phyloP scores from a whole-genome alignment of 2,888 invertebrate genomes.

The Sericinus montela region DNA sequence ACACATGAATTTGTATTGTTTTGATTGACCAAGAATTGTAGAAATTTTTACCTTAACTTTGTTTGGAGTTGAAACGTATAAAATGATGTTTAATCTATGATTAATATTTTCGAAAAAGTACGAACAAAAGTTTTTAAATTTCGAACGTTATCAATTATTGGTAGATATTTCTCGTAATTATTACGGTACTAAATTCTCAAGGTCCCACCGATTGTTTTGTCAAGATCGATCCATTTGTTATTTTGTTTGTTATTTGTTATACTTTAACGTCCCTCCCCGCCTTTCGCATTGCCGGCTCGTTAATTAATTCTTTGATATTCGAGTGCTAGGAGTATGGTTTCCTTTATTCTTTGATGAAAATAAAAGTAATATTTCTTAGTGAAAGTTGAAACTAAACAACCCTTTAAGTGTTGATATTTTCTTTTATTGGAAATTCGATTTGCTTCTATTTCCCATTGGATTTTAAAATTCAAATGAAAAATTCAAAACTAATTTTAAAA shows the following conservation, averaged over 20 bases:
- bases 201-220: conserved; percentile 23
- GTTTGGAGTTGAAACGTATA: too few species aligned
- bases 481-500: too few species aligned
- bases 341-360: conserved; percentile 11
- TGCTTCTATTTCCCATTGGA: neutral
- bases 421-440: neutral
- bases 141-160: conserved; percentile 15
- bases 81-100: too few species aligned
- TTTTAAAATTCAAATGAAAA: too few species aligned
- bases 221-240: conserved; percentile 29
- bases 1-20: too few species aligned
- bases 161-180: conserved; percentile 17
- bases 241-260: conserved; percentile 25
- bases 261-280: conserved; percentile 18
- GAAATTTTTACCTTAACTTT: too few species aligned
- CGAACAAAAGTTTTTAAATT: neutral
- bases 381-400: conserved; percentile 13
- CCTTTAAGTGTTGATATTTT: conserved; percentile 5
- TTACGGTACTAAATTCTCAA: conserved; percentile 22
- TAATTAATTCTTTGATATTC: conserved; percentile 35
- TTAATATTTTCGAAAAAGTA: neutral
- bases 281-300: conserved; percentile 18
- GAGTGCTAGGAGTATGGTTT: conserved; percentile 21
- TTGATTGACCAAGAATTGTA: too few species aligned
- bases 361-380: conserved; percentile 10